Evolutionary conservation across 2,888 invertebrate genomes (phyloP), one percentile per base, ranked within the genome.

Genomic region (Scrobipalpa costella): DNA sequence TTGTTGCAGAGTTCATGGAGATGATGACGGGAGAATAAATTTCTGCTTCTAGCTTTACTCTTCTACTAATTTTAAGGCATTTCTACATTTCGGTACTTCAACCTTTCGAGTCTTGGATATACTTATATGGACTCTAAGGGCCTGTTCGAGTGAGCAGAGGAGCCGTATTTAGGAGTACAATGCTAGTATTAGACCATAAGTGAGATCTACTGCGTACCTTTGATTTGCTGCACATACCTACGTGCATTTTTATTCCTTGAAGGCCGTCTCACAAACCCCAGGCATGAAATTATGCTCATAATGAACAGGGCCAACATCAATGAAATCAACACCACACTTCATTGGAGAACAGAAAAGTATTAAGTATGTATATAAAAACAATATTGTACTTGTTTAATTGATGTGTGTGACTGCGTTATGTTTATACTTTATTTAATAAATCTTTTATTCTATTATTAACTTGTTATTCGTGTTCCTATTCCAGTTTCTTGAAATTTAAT

Each of bases 1-100:
- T 87, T 90, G 83, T 95, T 95, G 72, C 94, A 97, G 97, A 97
- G 94, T 97, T 97, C 93, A 97, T 97, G 97, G 97, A 97, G 89
- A 97, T 97, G 97, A 97, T 97, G 97, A 97, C 97, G 71, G 97
- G 97, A 88, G 96, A 97, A 94, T 96, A 95, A 94, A 83, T 77
- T 72, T 76, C 67, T 79, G 77, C 71, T 78, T 78, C 71, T 74
- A 78, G 71, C 76, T 77, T 80, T 82, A 83, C 84, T 78, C 85
- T 82, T 83, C 80, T 81, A 74, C 77, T 77, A 83, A 85, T 80
- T 84, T 75, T 88, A 86, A 89, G 86, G 80, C 81, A 80, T 79
- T 78, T 81, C 73, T 83, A 80, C 78, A 83, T 80, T 84, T 83
- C 76, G 83, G 80, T 85, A 82, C 81, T 86, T 83, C 84, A 84